These are phyloP conservation scores for Rhopalosiphum padi DNA, from an alignment of 1,140 invertebrate species.

Conservation along the genomic window DNA sequence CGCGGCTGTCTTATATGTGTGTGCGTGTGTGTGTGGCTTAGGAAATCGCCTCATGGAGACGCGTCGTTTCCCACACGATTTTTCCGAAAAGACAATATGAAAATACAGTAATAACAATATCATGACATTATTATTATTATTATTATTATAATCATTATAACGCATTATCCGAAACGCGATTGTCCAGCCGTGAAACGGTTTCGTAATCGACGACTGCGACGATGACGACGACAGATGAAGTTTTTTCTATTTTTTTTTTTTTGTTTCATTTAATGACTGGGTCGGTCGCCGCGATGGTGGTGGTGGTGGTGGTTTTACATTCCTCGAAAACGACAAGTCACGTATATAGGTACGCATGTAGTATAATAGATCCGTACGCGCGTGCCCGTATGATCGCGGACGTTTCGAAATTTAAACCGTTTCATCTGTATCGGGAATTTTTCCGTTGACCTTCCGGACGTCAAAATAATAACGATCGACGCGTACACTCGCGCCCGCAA, in stretches of 20 bases:
- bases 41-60: background rate
- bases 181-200: conserved; percentile 45
- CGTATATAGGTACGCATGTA: background rate
- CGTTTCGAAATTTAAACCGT: conserved; percentile 28
- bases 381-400: background rate
- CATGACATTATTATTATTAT: background rate
- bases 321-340: conserved; percentile 53
- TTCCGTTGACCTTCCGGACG: conserved; percentile 21
- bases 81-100: conserved; percentile 48
- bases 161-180: conserved; percentile 46
- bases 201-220: background rate
- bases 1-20: too few species aligned
- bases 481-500: background rate
- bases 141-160: conserved; percentile 11
- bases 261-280: conserved; percentile 15
- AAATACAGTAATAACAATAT: conserved; percentile 23
- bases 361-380: background rate
- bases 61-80: conserved; percentile 32
- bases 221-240: conserved; percentile 33
- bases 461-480: background rate
- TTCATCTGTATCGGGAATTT: background rate
- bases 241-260: background rate
- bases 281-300: background rate
- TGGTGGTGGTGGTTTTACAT: conserved; percentile 31
- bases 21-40: background rate